Percentiles rank a stretch among this genome's conserved stretches.
Evolutionary conservation across 1,140 invertebrate species (phyloP).

Genomic region (Philotrypesis tridentata): DNA sequence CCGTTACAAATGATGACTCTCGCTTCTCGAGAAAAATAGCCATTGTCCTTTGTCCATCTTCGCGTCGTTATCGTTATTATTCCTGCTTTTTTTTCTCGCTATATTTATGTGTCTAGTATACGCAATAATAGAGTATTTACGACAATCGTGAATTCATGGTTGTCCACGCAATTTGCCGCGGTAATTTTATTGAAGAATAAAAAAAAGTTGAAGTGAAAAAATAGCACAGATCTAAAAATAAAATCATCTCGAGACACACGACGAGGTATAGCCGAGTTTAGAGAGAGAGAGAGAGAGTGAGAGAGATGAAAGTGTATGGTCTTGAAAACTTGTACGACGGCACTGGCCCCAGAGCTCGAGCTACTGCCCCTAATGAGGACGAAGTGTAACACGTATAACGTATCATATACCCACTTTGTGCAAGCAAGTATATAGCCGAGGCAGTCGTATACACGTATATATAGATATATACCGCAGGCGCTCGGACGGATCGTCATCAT

Average conservation of each 20-base stretch:
- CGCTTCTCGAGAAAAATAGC: background rate
- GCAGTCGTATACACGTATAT: background rate
- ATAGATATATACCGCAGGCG: background rate
- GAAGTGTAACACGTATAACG: slow-evolving; percentile 1
- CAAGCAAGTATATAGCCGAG: background rate
- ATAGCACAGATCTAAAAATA: background rate
- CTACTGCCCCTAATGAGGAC: slow-evolving; percentile 31
- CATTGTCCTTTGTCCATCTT: slow-evolving; percentile 4
- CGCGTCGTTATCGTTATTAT: background rate
- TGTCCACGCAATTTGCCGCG: background rate
- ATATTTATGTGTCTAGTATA: background rate
- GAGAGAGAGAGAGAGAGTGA: too few species aligned
- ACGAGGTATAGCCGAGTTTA: too few species aligned
- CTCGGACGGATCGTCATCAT: slow-evolving; percentile 14
- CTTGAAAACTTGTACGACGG: background rate
- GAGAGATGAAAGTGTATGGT: background rate
- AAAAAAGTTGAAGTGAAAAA: background rate
- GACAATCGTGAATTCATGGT: background rate
- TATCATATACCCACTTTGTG: slow-evolving; percentile 17
- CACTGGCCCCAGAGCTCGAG: slow-evolving; percentile 5
- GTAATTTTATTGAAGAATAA: background rate
- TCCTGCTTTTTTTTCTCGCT: background rate
- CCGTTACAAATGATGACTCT: background rate
- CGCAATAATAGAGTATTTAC: background rate
- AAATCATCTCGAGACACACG: too few species aligned